Percentiles rank a stretch among this genome's conserved stretches.
Evolutionary conservation across 2,113 vertebrate species (phyloP).

Genomic region (Sciurus niger): DNA sequence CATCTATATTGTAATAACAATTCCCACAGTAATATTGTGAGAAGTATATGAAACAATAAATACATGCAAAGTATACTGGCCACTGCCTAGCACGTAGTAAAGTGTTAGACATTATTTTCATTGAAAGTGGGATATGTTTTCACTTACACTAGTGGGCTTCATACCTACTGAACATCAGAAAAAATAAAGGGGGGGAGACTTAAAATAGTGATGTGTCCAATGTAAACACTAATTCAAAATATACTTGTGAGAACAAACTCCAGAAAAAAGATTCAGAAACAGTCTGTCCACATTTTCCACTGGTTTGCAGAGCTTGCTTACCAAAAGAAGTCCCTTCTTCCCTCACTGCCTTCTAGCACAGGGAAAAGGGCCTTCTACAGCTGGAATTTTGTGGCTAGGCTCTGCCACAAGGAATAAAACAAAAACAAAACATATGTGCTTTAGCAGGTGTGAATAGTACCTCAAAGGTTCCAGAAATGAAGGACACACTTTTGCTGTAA

Average conservation of each 20-base stretch:
- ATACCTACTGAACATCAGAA: neutral
- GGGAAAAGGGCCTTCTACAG: neutral
- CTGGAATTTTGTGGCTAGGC: neutral
- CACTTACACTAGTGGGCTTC: conserved; percentile 3
- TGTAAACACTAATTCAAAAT: conserved; percentile 56
- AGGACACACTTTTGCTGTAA: neutral
- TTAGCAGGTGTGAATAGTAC: neutral
- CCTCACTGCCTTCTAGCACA: neutral
- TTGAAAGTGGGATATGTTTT: neutral
- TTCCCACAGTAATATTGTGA: neutral
- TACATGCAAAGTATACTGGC: neutral
- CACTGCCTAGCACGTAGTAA: neutral
- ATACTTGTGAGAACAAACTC: neutral
- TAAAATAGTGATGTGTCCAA: neutral
- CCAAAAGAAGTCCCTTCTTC: neutral
- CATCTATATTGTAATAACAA: neutral
- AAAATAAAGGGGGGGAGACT: neutral
- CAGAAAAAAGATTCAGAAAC: conserved; percentile 11
- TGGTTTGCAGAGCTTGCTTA: neutral
- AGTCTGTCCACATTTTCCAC: neutral
- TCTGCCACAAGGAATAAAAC: neutral
- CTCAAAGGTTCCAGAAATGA: neutral
- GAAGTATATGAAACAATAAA: neutral
- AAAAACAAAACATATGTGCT: conserved; percentile 21
- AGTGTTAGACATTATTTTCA: neutral